Base-by-base conservation (phyloP, 2,797 vertebrate genomes). In the Trichosurus vulpecula region DNA sequence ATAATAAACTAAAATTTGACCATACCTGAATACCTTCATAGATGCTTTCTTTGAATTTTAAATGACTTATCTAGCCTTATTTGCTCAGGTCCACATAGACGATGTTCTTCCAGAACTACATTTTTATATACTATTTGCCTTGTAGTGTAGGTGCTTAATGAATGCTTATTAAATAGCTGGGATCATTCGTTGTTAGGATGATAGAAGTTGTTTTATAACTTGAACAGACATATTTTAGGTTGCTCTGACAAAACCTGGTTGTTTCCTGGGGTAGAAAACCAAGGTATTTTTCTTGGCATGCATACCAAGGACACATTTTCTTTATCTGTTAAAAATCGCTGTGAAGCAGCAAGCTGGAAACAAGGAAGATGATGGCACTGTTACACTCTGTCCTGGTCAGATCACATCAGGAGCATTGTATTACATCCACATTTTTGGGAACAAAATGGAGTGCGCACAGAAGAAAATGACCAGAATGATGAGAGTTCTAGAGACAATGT, bases 21-120 rank as follows among this genome's bases (percentile, higher is more conserved):
- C 35, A 81, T 81, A n/a, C 19, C 74, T 74, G 74, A 41, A 22
- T 14, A 55, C 12, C 35, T 90, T 2, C 22, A 41, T 74, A 41
- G 53, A 58, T 90, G 19, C 31, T 91, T 94, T 25, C n/a, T 93
- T 66, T 96, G 90, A 81, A 61, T 87, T 95, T 90, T 74, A 93
- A 89, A 52, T 87, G 90, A 96, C 19, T 51, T 90, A 47, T 14
- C 61, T 11, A 90, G 54, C 0, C 11, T 81, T 94, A 14, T 87
- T 93, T 66, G 19, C 51, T 56, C 27, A 89, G 52, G 91, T 96
- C 19, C 51, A n/a, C 27, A 81, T 41, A 74, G 89, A 31, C 1
- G 30, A 27, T 94, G 41, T 92, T 31, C 51, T 93, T 57, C 31
- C n/a, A 58, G 92, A 30, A 66, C 41, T 47, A 81, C n/a, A 47